phyloP scores from a whole-genome alignment of 2,797 vertebrate species.

The Setipinna tenuifilis region DNA sequence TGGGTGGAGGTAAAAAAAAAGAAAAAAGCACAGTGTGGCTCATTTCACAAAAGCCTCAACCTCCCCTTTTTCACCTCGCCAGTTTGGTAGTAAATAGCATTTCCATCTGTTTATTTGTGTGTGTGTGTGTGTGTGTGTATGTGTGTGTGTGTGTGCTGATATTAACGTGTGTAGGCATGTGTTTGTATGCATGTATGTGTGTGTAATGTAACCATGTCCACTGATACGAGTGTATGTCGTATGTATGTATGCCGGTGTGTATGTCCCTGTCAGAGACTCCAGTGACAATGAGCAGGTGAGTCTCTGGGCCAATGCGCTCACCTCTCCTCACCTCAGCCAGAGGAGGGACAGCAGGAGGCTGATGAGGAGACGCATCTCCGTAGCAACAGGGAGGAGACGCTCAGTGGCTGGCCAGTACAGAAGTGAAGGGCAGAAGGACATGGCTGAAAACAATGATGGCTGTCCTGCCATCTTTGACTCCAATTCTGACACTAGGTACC shows the following conservation, averaged over 20 bases:
- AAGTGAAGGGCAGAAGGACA: neutral
- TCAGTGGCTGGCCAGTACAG: neutral
- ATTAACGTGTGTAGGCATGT: neutral
- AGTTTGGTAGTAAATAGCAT: no score
- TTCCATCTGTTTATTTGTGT: no score
- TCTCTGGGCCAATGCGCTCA: conserved; percentile 53
- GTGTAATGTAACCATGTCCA: no score
- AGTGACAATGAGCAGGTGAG: conserved; percentile 73
- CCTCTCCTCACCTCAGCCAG: conserved; percentile 13
- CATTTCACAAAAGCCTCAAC: neutral
- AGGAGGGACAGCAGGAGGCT: conserved; percentile 13
- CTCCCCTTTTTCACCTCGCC: no score
- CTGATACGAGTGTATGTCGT: no score
- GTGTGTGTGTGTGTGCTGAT: no score
- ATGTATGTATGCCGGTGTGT: neutral
- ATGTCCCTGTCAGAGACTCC: conserved; percentile 76
- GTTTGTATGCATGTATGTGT: neutral
- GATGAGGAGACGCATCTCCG: conserved; percentile 44
- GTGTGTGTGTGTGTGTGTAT: no score
- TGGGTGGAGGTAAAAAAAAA: neutral
- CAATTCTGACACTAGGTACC: neutral
- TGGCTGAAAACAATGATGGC: neutral
- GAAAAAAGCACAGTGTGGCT: neutral
- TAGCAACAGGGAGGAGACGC: conserved; percentile 5
- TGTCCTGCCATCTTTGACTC: neutral